A percentile compares a stretch with the other conserved stretches of the same genome.
phyloP scores from a whole-genome alignment of 2,888 invertebrate genomes.

The Bursaphelenchus okinawaensis region DNA sequence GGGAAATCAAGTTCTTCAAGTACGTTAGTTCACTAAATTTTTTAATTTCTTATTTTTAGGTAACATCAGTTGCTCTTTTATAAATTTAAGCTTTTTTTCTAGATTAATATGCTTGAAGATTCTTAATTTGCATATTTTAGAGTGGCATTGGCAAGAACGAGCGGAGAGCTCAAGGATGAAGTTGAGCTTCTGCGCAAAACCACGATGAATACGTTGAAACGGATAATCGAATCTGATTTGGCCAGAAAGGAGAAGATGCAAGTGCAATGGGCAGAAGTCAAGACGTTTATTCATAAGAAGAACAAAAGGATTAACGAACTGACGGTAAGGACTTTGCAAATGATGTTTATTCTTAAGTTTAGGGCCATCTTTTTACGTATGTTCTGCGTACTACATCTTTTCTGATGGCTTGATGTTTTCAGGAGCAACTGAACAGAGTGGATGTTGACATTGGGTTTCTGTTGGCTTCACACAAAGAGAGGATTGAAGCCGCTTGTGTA shows the following conservation, averaged over 20 bases:
- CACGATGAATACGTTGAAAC: background rate
- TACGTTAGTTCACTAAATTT: background rate
- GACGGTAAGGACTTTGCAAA: background rate
- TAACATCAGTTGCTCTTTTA: too few species aligned
- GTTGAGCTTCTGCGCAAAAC: slow-evolving; percentile 7
- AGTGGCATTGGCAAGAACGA: slow-evolving; percentile 5
- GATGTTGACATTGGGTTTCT: slow-evolving; percentile 10
- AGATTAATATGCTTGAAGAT: too few species aligned
- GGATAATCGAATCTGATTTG: slow-evolving; percentile 6
- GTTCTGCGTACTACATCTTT: background rate
- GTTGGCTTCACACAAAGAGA: slow-evolving; percentile 12
- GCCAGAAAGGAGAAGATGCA: slow-evolving; percentile 8
- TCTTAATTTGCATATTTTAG: background rate
- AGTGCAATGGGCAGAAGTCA: slow-evolving; percentile 2
- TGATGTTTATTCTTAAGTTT: background rate
- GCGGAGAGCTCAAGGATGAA: slow-evolving; percentile 8
- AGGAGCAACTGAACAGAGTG: slow-evolving; percentile 10
- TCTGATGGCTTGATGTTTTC: background rate
- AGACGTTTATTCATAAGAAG: slow-evolving; percentile 9
- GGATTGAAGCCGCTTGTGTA: slow-evolving; percentile 8
- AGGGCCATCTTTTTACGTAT: background rate
- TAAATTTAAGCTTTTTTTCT: too few species aligned
- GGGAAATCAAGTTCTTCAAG: background rate
- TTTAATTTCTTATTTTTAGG: too few species aligned
- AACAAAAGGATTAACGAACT: slow-evolving; percentile 9